These are phyloP conservation scores for Salmo trutta DNA, from an alignment of 2,797 vertebrate species.

Conservation along the genomic window DNA sequence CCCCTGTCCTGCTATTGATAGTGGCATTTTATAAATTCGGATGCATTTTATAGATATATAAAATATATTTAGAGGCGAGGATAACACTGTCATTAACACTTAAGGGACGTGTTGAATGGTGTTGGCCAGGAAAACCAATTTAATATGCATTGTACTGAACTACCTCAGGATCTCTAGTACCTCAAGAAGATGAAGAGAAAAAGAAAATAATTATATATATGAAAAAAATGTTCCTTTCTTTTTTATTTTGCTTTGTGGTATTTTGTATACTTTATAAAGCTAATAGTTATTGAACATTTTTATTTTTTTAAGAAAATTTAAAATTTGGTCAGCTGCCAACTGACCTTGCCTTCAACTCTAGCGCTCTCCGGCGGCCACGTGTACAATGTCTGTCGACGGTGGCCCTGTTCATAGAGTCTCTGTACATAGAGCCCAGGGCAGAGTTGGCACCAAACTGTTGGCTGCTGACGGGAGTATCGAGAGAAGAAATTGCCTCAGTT, in stretches of 20 bases:
- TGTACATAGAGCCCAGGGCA: slow-evolving; percentile 74
- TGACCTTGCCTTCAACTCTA: slow-evolving; percentile 80
- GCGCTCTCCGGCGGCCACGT: slow-evolving; percentile 52
- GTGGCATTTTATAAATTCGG: slow-evolving; percentile 94
- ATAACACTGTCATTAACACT: slow-evolving; percentile 88
- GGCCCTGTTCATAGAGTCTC: slow-evolving; percentile 70
- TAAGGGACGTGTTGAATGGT: slow-evolving; percentile 92
- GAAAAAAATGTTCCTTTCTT: slow-evolving; percentile 63
- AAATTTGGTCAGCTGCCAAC: slow-evolving; percentile 90
- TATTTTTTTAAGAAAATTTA: slow-evolving; percentile 98
- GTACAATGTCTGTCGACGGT: slow-evolving; percentile 59
- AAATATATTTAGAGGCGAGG: slow-evolving; percentile 75
- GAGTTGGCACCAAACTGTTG: slow-evolving; percentile 83
- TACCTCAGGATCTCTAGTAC: slow-evolving; percentile 99
- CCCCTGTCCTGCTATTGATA: slow-evolving; percentile 84
- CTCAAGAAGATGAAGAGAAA: slow-evolving; percentile 82
- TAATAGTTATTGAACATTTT: slow-evolving; percentile 99
- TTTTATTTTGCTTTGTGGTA: slow-evolving; percentile 89
- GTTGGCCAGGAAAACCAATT: slow-evolving; percentile 94
- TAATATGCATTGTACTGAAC: slow-evolving; percentile 99
- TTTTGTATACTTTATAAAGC: slow-evolving; percentile 99
- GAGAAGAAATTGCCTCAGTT: slow-evolving; percentile 81
- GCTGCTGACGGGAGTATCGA: slow-evolving; percentile 86
- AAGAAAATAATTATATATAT: slow-evolving; percentile 80
- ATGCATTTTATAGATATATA: slow-evolving; percentile 84